A percentile compares a stretch with the other conserved stretches of the same genome.
These are phyloP conservation scores for Scaeva pyrastri DNA, from an alignment of 2,888 invertebrate genomes.

Conservation along the genomic window DNA sequence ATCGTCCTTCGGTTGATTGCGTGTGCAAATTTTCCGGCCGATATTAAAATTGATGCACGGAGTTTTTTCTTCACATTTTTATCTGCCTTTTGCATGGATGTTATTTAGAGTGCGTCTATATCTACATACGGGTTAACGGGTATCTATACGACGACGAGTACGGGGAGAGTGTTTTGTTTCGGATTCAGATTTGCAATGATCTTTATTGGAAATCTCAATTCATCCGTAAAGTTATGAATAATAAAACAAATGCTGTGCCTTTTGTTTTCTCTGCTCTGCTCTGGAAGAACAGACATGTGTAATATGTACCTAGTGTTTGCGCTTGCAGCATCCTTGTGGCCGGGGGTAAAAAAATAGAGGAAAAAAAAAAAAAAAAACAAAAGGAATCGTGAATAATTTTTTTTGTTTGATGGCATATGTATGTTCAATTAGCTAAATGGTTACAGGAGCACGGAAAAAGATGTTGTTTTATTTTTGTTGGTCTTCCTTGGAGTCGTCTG, in stretches of 20 bases:
- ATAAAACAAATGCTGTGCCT: slow-evolving; percentile 63
- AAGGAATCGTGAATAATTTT: slow-evolving; percentile 14
- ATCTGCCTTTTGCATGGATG: slow-evolving; percentile 36
- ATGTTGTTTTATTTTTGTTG: slow-evolving; percentile 22
- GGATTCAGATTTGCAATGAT: slow-evolving; percentile 70
- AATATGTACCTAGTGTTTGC: background rate
- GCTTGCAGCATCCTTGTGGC: slow-evolving; percentile 17
- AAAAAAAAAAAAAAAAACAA: no score
- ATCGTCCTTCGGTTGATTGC: slow-evolving; percentile 73
- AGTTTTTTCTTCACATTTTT: slow-evolving; percentile 8
- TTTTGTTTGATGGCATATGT: slow-evolving; percentile 50
- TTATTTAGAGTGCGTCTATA: slow-evolving; percentile 24
- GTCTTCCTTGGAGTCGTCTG: background rate
- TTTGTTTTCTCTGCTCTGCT: slow-evolving; percentile 61
- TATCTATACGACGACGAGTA: no score
- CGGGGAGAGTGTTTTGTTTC: slow-evolving; percentile 32
- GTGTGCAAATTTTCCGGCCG: slow-evolving; percentile 78
- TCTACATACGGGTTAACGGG: no score
- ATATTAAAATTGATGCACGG: slow-evolving; percentile 78
- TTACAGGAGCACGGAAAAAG: slow-evolving; percentile 46
- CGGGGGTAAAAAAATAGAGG: background rate
- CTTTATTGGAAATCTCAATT: slow-evolving; percentile 70
- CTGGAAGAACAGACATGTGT: slow-evolving; percentile 40
- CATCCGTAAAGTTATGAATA: slow-evolving; percentile 80
- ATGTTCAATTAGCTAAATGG: slow-evolving; percentile 72